phyloP scores from a whole-genome alignment of 2,797 vertebrate genomes.

The Diplodus puntazzo region DNA sequence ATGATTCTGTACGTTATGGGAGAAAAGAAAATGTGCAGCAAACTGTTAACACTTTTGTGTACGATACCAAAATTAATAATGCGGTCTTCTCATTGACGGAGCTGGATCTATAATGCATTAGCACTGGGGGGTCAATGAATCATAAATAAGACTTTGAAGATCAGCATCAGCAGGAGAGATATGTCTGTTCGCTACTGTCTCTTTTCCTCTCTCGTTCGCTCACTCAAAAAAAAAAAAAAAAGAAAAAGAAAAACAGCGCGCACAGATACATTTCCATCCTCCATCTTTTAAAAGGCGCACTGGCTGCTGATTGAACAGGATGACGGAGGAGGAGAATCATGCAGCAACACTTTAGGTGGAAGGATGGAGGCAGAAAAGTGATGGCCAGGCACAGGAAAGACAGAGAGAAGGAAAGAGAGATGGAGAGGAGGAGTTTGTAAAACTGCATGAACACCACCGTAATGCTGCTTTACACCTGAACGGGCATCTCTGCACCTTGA shows the following conservation, averaged over 20 bases:
- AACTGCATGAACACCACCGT: slow-evolving; percentile 55
- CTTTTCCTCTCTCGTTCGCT: slow-evolving; percentile 8
- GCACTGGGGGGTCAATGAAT: slow-evolving; percentile 60
- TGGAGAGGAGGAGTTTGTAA: slow-evolving; percentile 58
- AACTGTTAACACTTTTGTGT: slow-evolving; percentile 49
- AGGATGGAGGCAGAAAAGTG: slow-evolving; percentile 16
- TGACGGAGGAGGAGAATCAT: neutral
- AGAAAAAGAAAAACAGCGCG: neutral
- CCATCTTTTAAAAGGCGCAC: slow-evolving; percentile 14
- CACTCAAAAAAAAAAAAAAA: neutral
- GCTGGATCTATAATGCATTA: slow-evolving; percentile 68
- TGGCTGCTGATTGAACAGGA: slow-evolving; percentile 10
- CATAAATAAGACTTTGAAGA: slow-evolving; percentile 70
- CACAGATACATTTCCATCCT: slow-evolving; percentile 27
- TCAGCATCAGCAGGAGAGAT: slow-evolving; percentile 33
- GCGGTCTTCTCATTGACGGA: slow-evolving; percentile 46
- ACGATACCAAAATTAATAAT: slow-evolving; percentile 56
- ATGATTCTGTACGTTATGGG: slow-evolving; percentile 37
- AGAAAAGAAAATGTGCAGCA: slow-evolving; percentile 38
- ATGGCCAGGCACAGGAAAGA: slow-evolving; percentile 17
- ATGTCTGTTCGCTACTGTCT: slow-evolving; percentile 40
- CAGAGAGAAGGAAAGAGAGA: slow-evolving; percentile 16
- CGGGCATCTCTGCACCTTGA: slow-evolving; percentile 64
- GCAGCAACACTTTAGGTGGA: slow-evolving; percentile 14
- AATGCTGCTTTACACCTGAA: slow-evolving; percentile 55